These are phyloP conservation scores for Microctonus aethiopoides DNA, from an alignment of 2,888 invertebrate genomes.

Conservation along the genomic window DNA sequence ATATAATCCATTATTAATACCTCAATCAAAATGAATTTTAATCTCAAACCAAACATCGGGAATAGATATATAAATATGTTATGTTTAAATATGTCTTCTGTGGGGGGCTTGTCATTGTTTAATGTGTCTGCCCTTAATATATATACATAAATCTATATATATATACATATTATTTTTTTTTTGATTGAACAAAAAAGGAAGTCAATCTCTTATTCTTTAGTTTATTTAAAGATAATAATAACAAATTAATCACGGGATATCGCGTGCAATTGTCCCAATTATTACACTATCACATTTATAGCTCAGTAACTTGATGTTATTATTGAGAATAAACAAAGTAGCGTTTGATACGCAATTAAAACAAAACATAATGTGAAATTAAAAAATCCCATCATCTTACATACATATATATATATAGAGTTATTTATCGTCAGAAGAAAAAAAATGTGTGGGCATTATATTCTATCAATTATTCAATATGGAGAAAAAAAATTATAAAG, in stretches of 20 bases:
- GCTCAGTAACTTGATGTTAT: background rate
- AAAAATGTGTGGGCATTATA: background rate
- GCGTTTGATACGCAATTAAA: slow-evolving; percentile 14
- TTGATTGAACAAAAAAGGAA: background rate
- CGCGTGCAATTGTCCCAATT: background rate
- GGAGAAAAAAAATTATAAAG: background rate
- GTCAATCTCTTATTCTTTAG: background rate
- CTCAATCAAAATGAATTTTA: background rate
- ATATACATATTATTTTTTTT: too few relatives aligned
- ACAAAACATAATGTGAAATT: background rate
- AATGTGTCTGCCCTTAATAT: slow-evolving; percentile 10
- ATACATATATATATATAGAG: too few relatives aligned
- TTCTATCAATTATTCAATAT: background rate
- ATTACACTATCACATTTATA: background rate
- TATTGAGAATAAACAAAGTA: background rate
- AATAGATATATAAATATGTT: slow-evolving; percentile 4
- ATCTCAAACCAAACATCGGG: slow-evolving; percentile 11
- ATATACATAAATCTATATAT: too few relatives aligned
- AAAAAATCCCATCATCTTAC: background rate
- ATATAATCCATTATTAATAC: slow-evolving; percentile 7
- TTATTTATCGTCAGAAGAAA: background rate
- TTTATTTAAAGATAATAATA: background rate
- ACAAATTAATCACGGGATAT: background rate
- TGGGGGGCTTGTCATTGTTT: background rate
- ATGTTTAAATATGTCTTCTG: background rate